These are phyloP conservation scores for Eupsittula cactorum DNA, from an alignment of 2,113 vertebrate genomes.

Conservation along the genomic window DNA sequence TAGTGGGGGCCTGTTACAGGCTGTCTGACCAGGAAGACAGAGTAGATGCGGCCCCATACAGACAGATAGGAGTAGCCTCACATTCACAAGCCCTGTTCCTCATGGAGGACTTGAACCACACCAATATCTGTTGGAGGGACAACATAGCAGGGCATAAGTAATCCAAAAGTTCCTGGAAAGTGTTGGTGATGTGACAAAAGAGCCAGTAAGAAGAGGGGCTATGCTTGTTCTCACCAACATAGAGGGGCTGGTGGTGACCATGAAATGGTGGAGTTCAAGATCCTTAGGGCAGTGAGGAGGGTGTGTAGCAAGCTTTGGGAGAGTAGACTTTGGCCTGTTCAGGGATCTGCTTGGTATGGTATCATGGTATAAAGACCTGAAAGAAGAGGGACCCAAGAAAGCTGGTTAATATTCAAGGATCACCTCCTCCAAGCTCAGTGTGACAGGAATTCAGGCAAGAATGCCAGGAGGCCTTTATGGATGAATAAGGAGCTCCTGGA, in stretches of 20 bases:
- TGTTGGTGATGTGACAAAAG: neutral
- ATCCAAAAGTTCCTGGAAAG: neutral
- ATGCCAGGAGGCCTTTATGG: neutral
- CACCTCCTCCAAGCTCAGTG: neutral
- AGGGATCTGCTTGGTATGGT: neutral
- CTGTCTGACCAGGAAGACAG: neutral
- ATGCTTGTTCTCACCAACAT: neutral
- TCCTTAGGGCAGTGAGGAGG: neutral
- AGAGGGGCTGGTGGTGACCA: neutral
- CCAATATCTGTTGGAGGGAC: too few species aligned
- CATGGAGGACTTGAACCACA: neutral
- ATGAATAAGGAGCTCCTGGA: neutral
- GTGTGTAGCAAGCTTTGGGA: neutral
- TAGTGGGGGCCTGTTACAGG: neutral
- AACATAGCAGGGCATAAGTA: neutral
- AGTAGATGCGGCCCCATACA: neutral
- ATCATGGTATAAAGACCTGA: neutral
- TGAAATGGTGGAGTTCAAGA: neutral
- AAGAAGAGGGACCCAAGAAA: neutral
- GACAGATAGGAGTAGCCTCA: neutral
- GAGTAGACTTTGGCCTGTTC: neutral
- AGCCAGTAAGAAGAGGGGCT: neutral
- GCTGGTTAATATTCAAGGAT: neutral
- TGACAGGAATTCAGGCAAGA: neutral
- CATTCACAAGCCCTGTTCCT: neutral